Base-by-base conservation (phyloP, 2,888 invertebrate species). In the Ligdia adustata region DNA sequence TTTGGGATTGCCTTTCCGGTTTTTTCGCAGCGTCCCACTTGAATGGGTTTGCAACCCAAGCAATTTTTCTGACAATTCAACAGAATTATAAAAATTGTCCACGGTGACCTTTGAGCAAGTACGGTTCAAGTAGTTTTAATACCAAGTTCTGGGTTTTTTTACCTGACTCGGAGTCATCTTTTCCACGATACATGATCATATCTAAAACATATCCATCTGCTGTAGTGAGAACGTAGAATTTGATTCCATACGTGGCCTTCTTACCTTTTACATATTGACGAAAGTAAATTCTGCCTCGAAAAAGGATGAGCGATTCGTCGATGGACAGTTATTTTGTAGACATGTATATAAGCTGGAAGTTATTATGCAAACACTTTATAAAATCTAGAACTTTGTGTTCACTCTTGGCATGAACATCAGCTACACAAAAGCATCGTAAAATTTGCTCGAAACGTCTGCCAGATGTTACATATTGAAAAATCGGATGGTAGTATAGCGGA, bases 201-300 rank as follows among this genome's bases (percentile, higher is more conserved):
- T 65, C 65, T 26, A 66, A 39, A 18, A 65, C 64, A 64, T 64
- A 66, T n/a, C 66, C 69, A 49, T 65, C 60, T 15, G 40, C 28
- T 18, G 63, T 59, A 16, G 67, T 59, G 13, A 67, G 50, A 35
- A 50, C 60, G 46, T 63, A 65, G 42, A 64, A 67, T 39, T 67
- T 67, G 32, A 69, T 64, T 12, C 65, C 64, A 41, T 69, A 67
- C 9, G 57, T 54, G 11, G 64, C 59, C 33, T 66, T 66, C 40
- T 69, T 66, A n/a, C n/a, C n/a, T n/a, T n/a, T n/a, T n/a, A n/a
- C n/a, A n/a, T n/a, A n/a, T n/a, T n/a, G n/a, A n/a, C n/a, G n/a
- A n/a, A n/a, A n/a, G n/a, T n/a, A n/a, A n/a, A n/a, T n/a, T n/a
- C n/a, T n/a, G n/a, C n/a, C n/a, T n/a, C n/a, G n/a, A n/a, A n/a